A percentile compares a stretch with the other conserved stretches of the same genome.
These are phyloP conservation scores for Isotomurus palustris DNA, from an alignment of 2,888 invertebrate species.

Conservation along the genomic window DNA sequence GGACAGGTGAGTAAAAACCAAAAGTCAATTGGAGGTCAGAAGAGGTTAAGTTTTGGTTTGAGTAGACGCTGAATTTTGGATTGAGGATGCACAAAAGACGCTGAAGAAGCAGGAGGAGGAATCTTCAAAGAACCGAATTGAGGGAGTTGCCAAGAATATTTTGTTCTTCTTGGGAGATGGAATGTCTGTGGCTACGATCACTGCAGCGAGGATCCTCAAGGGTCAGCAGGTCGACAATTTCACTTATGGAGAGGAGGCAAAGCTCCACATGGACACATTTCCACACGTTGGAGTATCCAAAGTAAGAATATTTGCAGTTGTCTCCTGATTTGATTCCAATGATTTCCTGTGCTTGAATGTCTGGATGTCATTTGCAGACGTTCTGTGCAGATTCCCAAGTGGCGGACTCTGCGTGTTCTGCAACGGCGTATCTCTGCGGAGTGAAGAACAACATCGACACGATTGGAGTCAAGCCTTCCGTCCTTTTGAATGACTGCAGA, in stretches of 20 bases:
- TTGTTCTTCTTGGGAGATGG: conserved; percentile 41
- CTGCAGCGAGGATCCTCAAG: conserved; percentile 50
- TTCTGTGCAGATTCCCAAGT: conserved; percentile 8
- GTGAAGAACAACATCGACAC: conserved; percentile 72
- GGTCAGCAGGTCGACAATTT: conserved; percentile 49
- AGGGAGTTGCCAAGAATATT: conserved; percentile 34
- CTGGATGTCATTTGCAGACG: too few relatives aligned
- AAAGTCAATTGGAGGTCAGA: too few relatives aligned
- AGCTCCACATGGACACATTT: conserved; percentile 21
- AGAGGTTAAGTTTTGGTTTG: too few relatives aligned
- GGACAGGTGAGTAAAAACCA: too few relatives aligned
- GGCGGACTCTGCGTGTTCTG: conserved; percentile 50
- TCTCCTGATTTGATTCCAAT: not conserved
- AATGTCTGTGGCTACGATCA: conserved; percentile 49
- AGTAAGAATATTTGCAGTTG: conserved; percentile 3
- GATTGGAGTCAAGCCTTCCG: conserved; percentile 68
- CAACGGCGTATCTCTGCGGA: conserved; percentile 73
- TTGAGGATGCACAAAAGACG: conserved; percentile 14
- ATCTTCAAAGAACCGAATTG: conserved; percentile 17
- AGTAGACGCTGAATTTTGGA: conserved; percentile 36
- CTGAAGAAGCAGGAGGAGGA: conserved; percentile 15
- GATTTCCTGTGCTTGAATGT: too few relatives aligned
- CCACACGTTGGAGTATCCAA: conserved; percentile 22
- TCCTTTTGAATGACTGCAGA: conserved; percentile 47
- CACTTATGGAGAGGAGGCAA: conserved; percentile 42